phyloP scores from a whole-genome alignment of 2,797 vertebrate genomes.

The Phoebastria nigripes region DNA sequence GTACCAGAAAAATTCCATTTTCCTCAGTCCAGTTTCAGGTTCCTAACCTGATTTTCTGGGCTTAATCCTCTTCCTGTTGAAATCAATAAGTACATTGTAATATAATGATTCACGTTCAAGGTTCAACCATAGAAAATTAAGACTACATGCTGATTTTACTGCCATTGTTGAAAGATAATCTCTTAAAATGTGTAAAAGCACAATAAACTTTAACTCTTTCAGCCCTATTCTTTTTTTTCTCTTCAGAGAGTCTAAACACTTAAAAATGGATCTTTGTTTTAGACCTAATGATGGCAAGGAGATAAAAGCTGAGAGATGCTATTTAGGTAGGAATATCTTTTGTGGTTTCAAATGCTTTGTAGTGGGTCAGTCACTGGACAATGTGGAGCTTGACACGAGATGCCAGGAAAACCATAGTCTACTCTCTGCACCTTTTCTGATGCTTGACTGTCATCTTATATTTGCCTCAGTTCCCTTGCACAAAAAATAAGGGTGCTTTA shows the following conservation, averaged over 20 bases:
- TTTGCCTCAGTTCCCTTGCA: neutral
- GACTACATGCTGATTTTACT: constrained; percentile 79
- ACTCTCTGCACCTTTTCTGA: neutral
- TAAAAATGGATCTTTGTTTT: neutral
- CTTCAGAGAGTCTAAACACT: neutral
- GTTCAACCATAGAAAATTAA: constrained; percentile 82
- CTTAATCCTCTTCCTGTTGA: constrained; percentile 92
- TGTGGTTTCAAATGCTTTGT: neutral
- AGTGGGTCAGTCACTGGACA: neutral
- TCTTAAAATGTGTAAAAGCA: constrained; percentile 73
- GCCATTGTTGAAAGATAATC: constrained; percentile 75
- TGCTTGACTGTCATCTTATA: neutral
- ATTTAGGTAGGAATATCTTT: neutral
- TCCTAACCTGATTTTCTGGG: constrained; percentile 86
- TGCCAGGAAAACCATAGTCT: neutral
- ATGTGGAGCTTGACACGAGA: neutral
- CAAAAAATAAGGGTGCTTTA: neutral
- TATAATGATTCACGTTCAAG: constrained; percentile 86
- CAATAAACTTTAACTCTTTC: constrained; percentile 69
- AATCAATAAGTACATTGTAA: constrained; percentile 91
- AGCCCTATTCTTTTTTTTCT: neutral
- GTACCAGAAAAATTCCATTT: constrained; percentile 84
- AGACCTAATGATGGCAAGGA: neutral
- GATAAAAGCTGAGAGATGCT: neutral
- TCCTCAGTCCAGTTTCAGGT: constrained; percentile 81